Evolutionary conservation across 2,113 vertebrate species (phyloP).

Genomic region (Bettongia penicillata): DNA sequence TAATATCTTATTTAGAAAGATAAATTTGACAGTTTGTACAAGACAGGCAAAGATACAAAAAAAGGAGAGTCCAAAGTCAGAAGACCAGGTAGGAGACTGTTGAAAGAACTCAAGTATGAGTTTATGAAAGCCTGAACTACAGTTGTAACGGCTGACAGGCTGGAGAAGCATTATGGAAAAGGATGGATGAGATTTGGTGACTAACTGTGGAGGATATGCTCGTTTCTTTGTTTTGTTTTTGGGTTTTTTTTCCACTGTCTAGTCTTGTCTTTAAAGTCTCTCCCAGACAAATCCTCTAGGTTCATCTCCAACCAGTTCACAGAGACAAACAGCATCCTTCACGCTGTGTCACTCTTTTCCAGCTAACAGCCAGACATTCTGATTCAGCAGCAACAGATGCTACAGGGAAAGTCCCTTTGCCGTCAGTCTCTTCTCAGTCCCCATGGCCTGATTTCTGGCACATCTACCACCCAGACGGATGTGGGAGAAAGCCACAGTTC

Average conservation of each 20-base stretch:
- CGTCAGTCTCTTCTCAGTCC: background rate
- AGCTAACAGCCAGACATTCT: background rate
- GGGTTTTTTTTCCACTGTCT: background rate
- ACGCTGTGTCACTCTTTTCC: background rate
- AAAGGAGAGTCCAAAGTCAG: background rate
- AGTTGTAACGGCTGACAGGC: background rate
- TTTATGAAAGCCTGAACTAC: background rate
- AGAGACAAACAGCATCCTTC: constrained; percentile 18
- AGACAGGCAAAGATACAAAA: background rate
- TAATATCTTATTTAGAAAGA: background rate
- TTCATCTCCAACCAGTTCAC: background rate
- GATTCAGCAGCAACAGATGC: constrained; percentile 59
- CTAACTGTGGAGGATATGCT: background rate
- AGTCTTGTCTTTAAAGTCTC: background rate
- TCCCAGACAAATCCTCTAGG: background rate
- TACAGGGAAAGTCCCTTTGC: background rate
- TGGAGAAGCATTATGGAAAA: background rate
- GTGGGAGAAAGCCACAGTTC: background rate
- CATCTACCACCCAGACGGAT: background rate
- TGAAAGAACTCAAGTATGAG: background rate
- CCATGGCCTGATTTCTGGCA: constrained; percentile 56
- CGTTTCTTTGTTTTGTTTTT: background rate
- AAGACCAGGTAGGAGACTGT: background rate
- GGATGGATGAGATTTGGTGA: background rate
- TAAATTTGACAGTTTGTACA: background rate